Evolutionary conservation across 2,113 vertebrate species (phyloP).

Genomic region (Ciconia maguari): DNA sequence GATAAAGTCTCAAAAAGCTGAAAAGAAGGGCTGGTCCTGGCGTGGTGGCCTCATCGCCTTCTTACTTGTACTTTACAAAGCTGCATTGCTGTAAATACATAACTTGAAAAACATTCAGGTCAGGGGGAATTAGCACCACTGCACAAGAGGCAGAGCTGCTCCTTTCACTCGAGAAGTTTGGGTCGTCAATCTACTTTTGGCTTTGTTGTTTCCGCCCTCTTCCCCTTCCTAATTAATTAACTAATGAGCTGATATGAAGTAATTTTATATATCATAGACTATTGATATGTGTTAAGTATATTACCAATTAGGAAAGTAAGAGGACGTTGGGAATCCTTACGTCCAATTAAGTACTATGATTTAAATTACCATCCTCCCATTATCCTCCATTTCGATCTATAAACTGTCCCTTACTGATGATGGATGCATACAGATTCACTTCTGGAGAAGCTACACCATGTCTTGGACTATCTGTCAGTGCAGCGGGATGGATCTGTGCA

Average conservation of each 20-base stretch:
- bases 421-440: neutral
- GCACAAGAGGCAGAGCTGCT: neutral
- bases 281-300: constrained; percentile 48
- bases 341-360: constrained; percentile 3
- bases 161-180: neutral
- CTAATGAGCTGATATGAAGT: constrained; percentile 37
- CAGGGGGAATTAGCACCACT: neutral
- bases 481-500: neutral
- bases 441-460: neutral
- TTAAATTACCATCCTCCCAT: neutral
- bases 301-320: constrained; percentile 29
- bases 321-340: neutral
- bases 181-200: neutral
- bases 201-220: neutral
- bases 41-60: rapidly evolving
- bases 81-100: neutral
- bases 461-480: neutral
- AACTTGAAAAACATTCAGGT: neutral
- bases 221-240: constrained; percentile 7
- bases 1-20: neutral
- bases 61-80: neutral
- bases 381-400: neutral
- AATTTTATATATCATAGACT: constrained; percentile 46
- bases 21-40: neutral
- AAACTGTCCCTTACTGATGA: neutral